Base-by-base conservation (phyloP, 2,113 vertebrate species). In the Malaclemys terrapin region DNA sequence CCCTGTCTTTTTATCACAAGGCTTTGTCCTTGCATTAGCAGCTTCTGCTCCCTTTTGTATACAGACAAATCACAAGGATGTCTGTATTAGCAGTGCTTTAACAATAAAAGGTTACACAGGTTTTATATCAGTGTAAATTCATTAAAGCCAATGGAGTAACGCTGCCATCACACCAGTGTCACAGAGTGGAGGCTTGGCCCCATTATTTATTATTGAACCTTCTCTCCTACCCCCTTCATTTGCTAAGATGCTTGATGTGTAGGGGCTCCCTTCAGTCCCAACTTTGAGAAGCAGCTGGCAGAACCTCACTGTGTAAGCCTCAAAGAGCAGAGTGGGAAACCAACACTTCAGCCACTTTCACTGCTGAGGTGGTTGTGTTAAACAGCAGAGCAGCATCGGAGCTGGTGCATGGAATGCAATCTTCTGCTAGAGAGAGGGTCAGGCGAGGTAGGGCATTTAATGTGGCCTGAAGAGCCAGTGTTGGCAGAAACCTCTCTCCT, bases 371-470 rank as follows among this genome's bases (percentile, higher is more conserved):
- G 2, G 42, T 92, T 82, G 22, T 78, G 4, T 47, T 54, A 53
- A 93, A 6, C 42, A 42, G 42, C 72, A 59, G 4, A 50, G 3
- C 38, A 57, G 27, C 80, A 49, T 19, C 5, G 5, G 0, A 57
- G 49, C 65, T 90, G 80, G 31, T 82, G 47, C 22, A 8, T 85
- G 87, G 81, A 95, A 87, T 14, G 2, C 52, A 80, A 4, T 62
- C 52, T 49, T 17, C 62, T 62, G 7, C 82, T 78, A 84, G 87
- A 89, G 78, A 47, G 82, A 72, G 86, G 69, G 5, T 35, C 1
- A 0, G 35, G 49, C 42, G 56, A 65, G 2, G 29, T 20, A 54
- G 4, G 82, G 42, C 25, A 24, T 0, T 0, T 27, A 10, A 24
- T 0, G 4, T 45, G 80, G 17, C 78, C 91, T 45, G 62, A 42